Conservation (phyloP, 1,140 invertebrate genomes). For the Saxidomus purpurata region DNA sequence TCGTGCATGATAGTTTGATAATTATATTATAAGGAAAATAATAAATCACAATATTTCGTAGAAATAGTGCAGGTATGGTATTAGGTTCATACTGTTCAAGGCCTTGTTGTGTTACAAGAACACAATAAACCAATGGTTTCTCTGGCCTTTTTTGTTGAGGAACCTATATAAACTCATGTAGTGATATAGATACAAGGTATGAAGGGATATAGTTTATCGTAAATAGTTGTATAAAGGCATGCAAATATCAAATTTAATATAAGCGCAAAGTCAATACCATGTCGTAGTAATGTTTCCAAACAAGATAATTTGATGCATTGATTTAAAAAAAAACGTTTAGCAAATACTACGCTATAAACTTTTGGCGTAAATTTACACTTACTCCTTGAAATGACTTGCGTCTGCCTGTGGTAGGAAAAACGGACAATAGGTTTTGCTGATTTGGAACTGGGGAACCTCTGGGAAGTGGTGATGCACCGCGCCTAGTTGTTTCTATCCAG, state of each 20-base stretch:
- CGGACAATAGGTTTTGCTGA: background rate
- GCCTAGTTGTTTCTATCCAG: constrained; percentile 48
- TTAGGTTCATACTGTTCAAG: too few relatives aligned
- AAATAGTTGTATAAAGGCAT: background rate
- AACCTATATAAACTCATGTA: too few relatives aligned
- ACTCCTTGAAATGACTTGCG: constrained; percentile 12
- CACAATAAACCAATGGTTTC: too few relatives aligned
- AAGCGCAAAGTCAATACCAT: background rate
- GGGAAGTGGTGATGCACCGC: background rate
- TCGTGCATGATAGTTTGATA: too few relatives aligned
- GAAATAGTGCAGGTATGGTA: too few relatives aligned
- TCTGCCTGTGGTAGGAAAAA: background rate
- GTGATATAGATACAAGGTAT: too few relatives aligned
- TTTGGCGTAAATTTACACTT: background rate
- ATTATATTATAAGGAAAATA: background rate
- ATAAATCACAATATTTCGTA: too few relatives aligned
- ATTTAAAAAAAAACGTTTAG: background rate
- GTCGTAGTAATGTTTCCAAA: background rate
- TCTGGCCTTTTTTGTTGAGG: too few relatives aligned
- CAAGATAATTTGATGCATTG: background rate
- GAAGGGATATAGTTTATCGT: too few relatives aligned
- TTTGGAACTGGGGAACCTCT: background rate
- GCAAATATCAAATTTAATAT: background rate
- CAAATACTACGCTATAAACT: background rate
- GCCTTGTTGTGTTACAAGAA: too few relatives aligned